phyloP scores from a whole-genome alignment of 2,888 invertebrate genomes.

The Linnaemya tessellans region DNA sequence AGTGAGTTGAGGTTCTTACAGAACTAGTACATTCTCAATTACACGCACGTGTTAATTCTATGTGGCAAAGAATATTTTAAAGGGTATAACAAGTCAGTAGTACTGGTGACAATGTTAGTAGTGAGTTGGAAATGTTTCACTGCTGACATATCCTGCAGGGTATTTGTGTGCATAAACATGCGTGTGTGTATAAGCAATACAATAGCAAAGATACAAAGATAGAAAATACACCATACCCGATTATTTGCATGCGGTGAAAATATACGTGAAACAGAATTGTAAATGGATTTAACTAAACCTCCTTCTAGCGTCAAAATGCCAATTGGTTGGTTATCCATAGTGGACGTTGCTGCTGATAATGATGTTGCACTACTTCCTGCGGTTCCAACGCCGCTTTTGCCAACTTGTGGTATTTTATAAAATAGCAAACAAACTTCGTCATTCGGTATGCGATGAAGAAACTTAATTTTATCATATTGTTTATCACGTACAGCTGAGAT shows the following conservation, averaged over 20 bases:
- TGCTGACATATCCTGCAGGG: background rate
- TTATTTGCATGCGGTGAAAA: constrained; percentile 82
- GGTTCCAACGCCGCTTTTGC: constrained; percentile 62
- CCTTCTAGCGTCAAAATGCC: constrained; percentile 84
- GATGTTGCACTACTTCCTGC: constrained; percentile 46
- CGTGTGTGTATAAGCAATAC: background rate
- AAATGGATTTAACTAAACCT: constrained; percentile 84
- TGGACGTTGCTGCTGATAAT: constrained; percentile 22
- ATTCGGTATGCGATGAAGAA: constrained; percentile 83
- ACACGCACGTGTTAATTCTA: too few relatives aligned
- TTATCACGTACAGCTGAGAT: constrained; percentile 83
- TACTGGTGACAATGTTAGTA: too few relatives aligned
- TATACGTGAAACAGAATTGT: constrained; percentile 83
- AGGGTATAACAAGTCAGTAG: too few relatives aligned
- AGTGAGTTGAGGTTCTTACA: too few relatives aligned
- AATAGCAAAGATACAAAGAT: constrained; percentile 6
- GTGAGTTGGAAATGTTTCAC: too few relatives aligned
- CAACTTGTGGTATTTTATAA: constrained; percentile 83
- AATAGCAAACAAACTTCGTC: constrained; percentile 83
- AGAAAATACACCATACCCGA: constrained; percentile 77
- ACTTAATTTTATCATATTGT: constrained; percentile 82
- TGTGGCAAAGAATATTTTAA: too few relatives aligned
- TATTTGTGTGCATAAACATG: background rate
- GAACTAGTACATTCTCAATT: too few relatives aligned
- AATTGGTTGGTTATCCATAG: constrained; percentile 77